phyloP scores from a whole-genome alignment of 2,113 vertebrate genomes.

The Chaetura pelagica region DNA sequence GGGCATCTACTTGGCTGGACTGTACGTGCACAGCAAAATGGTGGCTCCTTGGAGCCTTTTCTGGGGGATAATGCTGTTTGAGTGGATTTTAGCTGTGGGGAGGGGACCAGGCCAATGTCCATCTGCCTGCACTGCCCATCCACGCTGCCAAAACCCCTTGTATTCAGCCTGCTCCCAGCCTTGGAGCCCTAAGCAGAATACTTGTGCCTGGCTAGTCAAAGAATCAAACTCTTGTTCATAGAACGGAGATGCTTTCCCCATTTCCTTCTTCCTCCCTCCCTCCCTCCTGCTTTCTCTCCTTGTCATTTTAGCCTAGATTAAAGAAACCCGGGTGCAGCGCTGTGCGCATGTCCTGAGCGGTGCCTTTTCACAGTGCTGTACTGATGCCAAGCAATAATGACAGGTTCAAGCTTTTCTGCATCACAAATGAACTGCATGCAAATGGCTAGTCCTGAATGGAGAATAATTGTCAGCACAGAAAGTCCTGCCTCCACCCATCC shows the following conservation, averaged over 20 bases:
- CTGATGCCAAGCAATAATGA: slow-evolving; percentile 80
- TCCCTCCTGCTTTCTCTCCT: slow-evolving; percentile 16
- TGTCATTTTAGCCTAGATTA: slow-evolving; percentile 64
- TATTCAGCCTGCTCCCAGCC: neutral
- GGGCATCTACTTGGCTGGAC: neutral
- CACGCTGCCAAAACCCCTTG: fast-evolving
- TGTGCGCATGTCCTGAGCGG: slow-evolving; percentile 56
- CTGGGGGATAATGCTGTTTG: neutral
- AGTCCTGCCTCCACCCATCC: neutral
- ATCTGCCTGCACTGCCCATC: fast-evolving
- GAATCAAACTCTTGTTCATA: neutral
- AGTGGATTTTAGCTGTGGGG: slow-evolving; percentile 15
- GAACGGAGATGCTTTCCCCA: neutral
- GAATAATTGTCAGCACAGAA: slow-evolving; percentile 66
- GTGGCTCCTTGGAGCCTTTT: slow-evolving; percentile 38
- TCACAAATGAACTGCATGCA: slow-evolving; percentile 79
- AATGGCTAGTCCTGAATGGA: slow-evolving; percentile 75
- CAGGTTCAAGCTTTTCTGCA: slow-evolving; percentile 79
- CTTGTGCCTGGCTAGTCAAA: neutral
- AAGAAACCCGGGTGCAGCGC: slow-evolving; percentile 45
- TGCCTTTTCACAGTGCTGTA: slow-evolving; percentile 52
- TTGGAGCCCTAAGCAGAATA: neutral
- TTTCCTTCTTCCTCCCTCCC: neutral
- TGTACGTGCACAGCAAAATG: neutral
- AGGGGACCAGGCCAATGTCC: neutral